These are phyloP conservation scores for Arge pagana DNA, from an alignment of 2,888 invertebrate species.

Conservation along the genomic window DNA sequence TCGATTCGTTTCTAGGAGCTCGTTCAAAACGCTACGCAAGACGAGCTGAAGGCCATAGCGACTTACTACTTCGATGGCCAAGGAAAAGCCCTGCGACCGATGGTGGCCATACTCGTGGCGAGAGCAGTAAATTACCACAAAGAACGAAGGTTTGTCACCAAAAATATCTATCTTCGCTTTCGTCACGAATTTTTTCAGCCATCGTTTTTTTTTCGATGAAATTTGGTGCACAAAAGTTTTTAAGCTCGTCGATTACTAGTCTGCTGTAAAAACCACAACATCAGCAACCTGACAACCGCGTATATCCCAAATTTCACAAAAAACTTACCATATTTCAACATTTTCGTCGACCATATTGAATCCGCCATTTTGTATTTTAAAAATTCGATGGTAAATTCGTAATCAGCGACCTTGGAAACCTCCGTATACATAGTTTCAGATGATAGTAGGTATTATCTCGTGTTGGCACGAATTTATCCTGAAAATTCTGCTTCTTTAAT, in stretches of 20 bases:
- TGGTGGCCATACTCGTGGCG: conserved; percentile 93
- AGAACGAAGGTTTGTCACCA: conserved; percentile 73
- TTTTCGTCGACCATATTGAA: too few relatives aligned
- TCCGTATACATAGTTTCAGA: too few relatives aligned
- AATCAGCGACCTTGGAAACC: too few relatives aligned
- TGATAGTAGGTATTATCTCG: too few relatives aligned
- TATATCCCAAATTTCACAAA: neutral
- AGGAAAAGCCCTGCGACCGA: conserved; percentile 95
- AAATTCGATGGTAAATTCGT: too few relatives aligned
- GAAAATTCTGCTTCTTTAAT: too few relatives aligned
- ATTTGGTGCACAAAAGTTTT: neutral
- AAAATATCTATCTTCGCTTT: neutral
- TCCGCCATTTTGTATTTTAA: too few relatives aligned
- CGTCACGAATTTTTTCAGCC: neutral
- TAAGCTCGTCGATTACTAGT: neutral
- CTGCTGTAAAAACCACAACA: too few relatives aligned
- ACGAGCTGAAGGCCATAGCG: conserved; percentile 87
- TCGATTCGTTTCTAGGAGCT: conserved; percentile 75
- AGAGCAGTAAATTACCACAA: conserved; percentile 91
- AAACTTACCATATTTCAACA: conserved; percentile 27
- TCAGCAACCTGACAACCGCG: too few relatives aligned
- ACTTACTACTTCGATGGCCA: conserved; percentile 98
- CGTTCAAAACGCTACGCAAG: conserved; percentile 77
- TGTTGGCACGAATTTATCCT: too few relatives aligned
- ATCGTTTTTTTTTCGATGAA: neutral